Evolutionary conservation across 2,113 vertebrate species (phyloP), one percentile per base, ranked within the genome.

Genomic region (Muntiacus muntjak): DNA sequence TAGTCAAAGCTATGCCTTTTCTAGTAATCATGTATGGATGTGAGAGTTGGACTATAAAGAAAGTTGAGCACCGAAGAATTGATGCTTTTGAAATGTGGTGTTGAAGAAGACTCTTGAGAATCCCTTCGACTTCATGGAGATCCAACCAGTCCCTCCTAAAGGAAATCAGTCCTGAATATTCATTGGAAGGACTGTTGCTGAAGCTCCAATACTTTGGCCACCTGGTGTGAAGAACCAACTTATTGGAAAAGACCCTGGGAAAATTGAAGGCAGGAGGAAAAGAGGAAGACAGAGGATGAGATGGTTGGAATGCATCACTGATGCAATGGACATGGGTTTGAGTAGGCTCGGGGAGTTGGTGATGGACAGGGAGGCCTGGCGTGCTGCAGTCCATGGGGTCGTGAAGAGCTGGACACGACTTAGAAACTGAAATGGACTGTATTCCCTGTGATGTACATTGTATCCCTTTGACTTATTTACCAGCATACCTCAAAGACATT

Each of bases 151-250:
- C n/a, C 64, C 36, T 71, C 64, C 64, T 71, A 36, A 36, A 71
- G 64, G n/a, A 71, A 23, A 36, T 71, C 64, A 12, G 64, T 71
- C 19, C n/a, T 71, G 64, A 36, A 36, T 71, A 36, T 23, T 71
- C 9, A 23, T 36, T 71, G 19, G 64, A 36, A 71, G 5, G 19
- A 71, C n/a, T 36, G 19, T 23, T 71, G n/a, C 19, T 36, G 64
- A 71, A 71, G n/a, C 19, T 12, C 64, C 19, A 71, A 71, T 71
- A 71, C 67, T 71, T 71, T 36, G 67, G 10, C 0, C 67, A 36
- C 67, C 36, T 40, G 4, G 36, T 36, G n/a, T 0, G 0, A 71
- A 71, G n/a, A 71, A 36, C 19, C 9, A n/a, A 19, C n/a, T 71
- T n/a, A 36, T 12, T 71, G 19, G n/a, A 12, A 71, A 71, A 71